A percentile compares a stretch with the other conserved stretches of the same genome.
Evolutionary conservation across 1,140 invertebrate genomes (phyloP).

Genomic region (Heliconius melpomene): DNA sequence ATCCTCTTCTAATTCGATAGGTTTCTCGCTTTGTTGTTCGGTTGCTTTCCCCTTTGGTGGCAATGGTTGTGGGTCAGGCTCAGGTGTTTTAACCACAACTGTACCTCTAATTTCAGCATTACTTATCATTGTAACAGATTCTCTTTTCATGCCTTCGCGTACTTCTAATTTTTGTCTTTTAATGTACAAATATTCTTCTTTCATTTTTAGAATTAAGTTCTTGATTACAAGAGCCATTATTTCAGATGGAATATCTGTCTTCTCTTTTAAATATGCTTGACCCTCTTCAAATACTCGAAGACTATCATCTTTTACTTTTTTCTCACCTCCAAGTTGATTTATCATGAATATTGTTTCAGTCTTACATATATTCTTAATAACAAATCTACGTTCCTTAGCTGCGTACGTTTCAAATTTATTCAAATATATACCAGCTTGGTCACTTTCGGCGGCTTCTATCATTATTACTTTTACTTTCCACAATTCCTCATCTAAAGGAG

Average conservation of each 20-base stretch:
- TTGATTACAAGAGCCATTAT: constrained; percentile 73
- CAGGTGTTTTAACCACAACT: constrained; percentile 44
- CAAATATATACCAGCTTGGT: constrained; percentile 71
- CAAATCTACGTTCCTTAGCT: constrained; percentile 70
- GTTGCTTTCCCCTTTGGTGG: constrained; percentile 54
- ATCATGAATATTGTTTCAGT: constrained; percentile 78
- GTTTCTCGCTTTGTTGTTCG: constrained; percentile 29
- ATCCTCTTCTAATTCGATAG: constrained; percentile 53
- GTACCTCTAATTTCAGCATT: constrained; percentile 60
- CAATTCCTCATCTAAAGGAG: constrained; percentile 56
- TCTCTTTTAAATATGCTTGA: constrained; percentile 66
- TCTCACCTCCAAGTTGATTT: constrained; percentile 72
- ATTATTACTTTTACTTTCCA: constrained; percentile 71
- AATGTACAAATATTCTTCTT: constrained; percentile 72
- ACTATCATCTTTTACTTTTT: constrained; percentile 71
- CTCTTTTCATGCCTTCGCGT: constrained; percentile 62
- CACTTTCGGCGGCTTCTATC: constrained; percentile 68
- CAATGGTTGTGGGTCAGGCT: constrained; percentile 33
- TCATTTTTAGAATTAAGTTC: constrained; percentile 72
- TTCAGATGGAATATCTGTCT: constrained; percentile 70
- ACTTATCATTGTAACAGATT: constrained; percentile 70
- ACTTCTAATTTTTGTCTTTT: constrained; percentile 65
- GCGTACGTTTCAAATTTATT: constrained; percentile 73
- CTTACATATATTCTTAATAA: constrained; percentile 77
- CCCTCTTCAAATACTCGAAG: constrained; percentile 71